A percentile compares a stretch with the other conserved stretches of the same genome.
Evolutionary conservation across 2,113 vertebrate genomes (phyloP).

Genomic region (Pituophis catenifer): DNA sequence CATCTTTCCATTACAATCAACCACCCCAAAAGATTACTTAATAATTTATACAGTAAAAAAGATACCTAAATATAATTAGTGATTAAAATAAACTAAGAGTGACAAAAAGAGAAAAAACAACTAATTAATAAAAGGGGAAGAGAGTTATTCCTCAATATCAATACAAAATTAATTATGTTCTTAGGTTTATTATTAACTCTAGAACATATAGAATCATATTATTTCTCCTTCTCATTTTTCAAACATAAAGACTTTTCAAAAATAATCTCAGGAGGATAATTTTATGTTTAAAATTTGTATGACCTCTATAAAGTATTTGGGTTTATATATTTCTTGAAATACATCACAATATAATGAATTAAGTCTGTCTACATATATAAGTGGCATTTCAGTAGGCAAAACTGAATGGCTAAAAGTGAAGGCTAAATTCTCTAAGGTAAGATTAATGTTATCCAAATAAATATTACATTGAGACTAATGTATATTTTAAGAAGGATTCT

Average conservation of each 20-base stretch:
- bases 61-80: background rate
- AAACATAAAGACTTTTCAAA: background rate
- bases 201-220: background rate
- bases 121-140: background rate
- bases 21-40: background rate
- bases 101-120: background rate
- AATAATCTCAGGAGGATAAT: background rate
- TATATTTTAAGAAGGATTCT: background rate
- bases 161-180: background rate
- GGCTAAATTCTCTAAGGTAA: background rate
- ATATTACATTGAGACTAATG: background rate
- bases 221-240: background rate
- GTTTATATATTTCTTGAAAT: background rate
- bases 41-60: background rate
- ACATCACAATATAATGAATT: background rate
- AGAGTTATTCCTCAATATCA: background rate
- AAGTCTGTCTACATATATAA: background rate
- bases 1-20: background rate
- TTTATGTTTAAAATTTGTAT: background rate
- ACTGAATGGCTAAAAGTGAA: background rate
- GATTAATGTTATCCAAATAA: background rate
- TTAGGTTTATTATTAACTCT: background rate
- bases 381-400: background rate
- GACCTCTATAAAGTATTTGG: background rate
- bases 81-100: background rate